Evolutionary conservation across 2,113 vertebrate genomes (phyloP).

Genomic region (Garra rufa): DNA sequence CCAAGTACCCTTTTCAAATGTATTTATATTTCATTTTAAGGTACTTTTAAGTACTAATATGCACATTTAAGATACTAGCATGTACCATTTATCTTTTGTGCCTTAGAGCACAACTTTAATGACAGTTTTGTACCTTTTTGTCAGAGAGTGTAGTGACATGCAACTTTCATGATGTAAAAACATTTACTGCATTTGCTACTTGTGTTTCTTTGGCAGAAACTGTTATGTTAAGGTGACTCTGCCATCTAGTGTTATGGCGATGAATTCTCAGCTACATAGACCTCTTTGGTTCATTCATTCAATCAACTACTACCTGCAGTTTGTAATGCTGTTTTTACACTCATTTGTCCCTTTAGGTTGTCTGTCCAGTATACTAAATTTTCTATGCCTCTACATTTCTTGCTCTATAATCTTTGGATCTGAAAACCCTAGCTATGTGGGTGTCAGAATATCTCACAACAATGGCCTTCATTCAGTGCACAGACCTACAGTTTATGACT

Average conservation of each 20-base stretch:
- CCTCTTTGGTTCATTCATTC: background rate
- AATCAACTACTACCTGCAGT: background rate
- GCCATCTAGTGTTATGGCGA: constrained; percentile 29
- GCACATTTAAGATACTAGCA: too few species aligned
- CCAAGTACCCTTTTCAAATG: background rate
- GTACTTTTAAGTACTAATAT: background rate
- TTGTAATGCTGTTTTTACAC: constrained; percentile 3
- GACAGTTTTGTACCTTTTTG: background rate
- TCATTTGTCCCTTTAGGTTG: background rate
- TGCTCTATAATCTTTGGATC: background rate
- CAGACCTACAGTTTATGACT: background rate
- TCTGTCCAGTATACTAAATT: background rate
- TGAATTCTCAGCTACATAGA: background rate
- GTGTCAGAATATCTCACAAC: background rate
- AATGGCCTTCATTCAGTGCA: background rate
- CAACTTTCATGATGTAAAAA: constrained; percentile 5
- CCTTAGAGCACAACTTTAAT: background rate
- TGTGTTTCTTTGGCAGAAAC: constrained; percentile 7
- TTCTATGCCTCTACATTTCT: background rate
- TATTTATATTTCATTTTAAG: background rate
- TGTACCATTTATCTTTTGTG: background rate
- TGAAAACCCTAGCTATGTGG: constrained; percentile 5
- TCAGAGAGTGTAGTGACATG: background rate
- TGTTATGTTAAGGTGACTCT: background rate
- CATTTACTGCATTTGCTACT: background rate